Conservation (phyloP, 1,140 invertebrate genomes). For the Leptopilina boulardi region DNA sequence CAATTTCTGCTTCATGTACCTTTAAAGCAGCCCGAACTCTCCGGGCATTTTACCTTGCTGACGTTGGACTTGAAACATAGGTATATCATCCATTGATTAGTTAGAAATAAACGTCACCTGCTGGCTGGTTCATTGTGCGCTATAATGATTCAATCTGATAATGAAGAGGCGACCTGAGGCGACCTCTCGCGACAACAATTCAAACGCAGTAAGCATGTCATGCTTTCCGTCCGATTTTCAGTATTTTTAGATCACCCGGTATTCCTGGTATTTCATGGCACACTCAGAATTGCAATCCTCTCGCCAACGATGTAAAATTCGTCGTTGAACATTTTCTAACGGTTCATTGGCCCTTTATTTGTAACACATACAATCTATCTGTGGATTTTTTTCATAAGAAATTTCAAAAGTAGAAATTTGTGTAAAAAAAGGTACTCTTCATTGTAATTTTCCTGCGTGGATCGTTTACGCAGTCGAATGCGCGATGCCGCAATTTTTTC, state of each 20-base stretch:
- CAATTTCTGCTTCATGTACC: no score
- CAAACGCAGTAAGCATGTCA: slow-evolving; percentile 40
- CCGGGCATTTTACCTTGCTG: neutral
- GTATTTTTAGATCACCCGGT: slow-evolving; percentile 60
- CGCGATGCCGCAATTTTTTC: no score
- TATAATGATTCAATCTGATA: slow-evolving; percentile 1
- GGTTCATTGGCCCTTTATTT: slow-evolving; percentile 21
- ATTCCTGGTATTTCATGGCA: slow-evolving; percentile 56
- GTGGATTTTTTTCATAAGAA: neutral
- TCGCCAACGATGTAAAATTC: slow-evolving; percentile 45
- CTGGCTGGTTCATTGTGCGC: slow-evolving; percentile 20
- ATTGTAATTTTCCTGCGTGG: no score
- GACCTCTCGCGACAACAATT: slow-evolving; percentile 9
- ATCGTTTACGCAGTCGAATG: no score
- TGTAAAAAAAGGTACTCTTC: no score
- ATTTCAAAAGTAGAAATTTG: no score
- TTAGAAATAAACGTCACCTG: slow-evolving; percentile 8
- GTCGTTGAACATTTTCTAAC: neutral
- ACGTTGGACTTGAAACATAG: neutral
- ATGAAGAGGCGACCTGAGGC: slow-evolving; percentile 19
- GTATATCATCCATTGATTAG: slow-evolving; percentile 6
- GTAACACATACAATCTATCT: neutral
- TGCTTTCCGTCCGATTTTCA: slow-evolving; percentile 52
- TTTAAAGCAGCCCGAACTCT: no score
- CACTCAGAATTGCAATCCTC: slow-evolving; percentile 48